Conservation (phyloP, 1,140 invertebrate genomes). For the Zaprionus kolodkinae region DNA sequence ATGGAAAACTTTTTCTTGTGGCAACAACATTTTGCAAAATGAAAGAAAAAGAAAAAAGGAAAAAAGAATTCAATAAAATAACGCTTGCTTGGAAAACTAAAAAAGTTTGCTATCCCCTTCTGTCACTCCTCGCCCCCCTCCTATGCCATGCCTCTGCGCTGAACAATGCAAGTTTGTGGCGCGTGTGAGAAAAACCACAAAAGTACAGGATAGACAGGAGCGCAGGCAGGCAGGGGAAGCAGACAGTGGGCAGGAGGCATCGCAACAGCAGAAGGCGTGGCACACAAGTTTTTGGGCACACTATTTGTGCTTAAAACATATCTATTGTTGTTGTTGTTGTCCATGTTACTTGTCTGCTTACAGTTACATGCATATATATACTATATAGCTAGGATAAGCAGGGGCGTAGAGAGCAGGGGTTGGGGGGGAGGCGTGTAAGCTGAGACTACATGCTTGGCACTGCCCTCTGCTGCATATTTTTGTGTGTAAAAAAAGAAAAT, state of each 20-base stretch:
- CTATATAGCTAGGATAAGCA: conserved; percentile 65
- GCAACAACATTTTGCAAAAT: conserved; percentile 55
- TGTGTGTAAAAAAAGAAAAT: conserved; percentile 56
- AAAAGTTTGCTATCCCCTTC: conserved; percentile 52
- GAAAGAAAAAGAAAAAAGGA: conserved; percentile 26
- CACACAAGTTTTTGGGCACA: conserved; percentile 37
- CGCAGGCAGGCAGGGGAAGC: not conserved
- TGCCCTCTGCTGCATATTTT: conserved; percentile 61
- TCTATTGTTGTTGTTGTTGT: conserved; percentile 65
- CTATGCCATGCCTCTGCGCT: conserved; percentile 39
- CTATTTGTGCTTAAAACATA: conserved; percentile 77
- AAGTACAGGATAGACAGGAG: conserved; percentile 54
- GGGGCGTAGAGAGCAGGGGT: conserved; percentile 40
- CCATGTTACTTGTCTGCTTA: conserved; percentile 58
- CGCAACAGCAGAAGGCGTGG: not conserved
- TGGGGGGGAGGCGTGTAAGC: too few relatives aligned
- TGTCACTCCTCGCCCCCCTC: conserved; percentile 64
- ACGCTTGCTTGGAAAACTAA: conserved; percentile 62
- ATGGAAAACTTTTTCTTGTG: conserved; percentile 69
- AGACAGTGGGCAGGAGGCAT: not conserved
- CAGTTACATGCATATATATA: conserved; percentile 39
- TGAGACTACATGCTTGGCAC: conserved; percentile 26
- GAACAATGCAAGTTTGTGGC: conserved; percentile 63
- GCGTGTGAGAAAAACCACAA: conserved; percentile 60
- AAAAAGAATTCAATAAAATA: conserved; percentile 72